Percentiles rank a stretch among this genome's conserved stretches.
Evolutionary conservation across 2,113 vertebrate genomes (phyloP).

Genomic region (Lepisosteus osseus): DNA sequence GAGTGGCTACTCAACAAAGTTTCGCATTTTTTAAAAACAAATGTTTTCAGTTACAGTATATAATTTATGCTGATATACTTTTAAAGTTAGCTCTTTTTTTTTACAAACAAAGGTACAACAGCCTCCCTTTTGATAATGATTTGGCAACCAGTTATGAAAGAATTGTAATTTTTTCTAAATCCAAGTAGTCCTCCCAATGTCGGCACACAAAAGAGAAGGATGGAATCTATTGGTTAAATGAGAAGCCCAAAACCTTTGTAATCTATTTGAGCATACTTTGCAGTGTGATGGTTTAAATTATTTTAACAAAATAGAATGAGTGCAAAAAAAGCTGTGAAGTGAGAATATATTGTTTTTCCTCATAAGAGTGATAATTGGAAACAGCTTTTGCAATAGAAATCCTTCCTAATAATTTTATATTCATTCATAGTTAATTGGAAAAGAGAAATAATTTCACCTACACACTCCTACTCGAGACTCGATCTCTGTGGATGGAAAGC

Average conservation of each 20-base stretch:
- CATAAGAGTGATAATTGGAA: background rate
- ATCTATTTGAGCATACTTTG: background rate
- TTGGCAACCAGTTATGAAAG: background rate
- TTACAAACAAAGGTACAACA: too few relatives aligned
- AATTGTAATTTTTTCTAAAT: background rate
- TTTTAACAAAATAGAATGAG: background rate
- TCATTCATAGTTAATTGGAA: background rate
- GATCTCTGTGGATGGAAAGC: background rate
- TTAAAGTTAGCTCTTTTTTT: too few relatives aligned
- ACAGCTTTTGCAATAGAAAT: background rate
- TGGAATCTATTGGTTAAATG: background rate
- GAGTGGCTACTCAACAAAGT: too few relatives aligned
- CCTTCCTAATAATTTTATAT: background rate
- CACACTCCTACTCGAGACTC: background rate
- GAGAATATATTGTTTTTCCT: background rate
- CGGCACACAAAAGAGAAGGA: background rate
- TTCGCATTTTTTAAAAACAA: too few relatives aligned
- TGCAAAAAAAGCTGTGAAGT: background rate
- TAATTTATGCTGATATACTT: too few relatives aligned
- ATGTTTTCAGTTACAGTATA: too few relatives aligned
- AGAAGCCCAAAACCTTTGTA: background rate
- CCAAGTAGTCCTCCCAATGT: background rate
- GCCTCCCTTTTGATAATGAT: too few relatives aligned
- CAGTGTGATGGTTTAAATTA: background rate
- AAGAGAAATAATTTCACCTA: background rate